Base-by-base conservation (phyloP, 2,888 invertebrate genomes). In the Lasiommata megera region DNA sequence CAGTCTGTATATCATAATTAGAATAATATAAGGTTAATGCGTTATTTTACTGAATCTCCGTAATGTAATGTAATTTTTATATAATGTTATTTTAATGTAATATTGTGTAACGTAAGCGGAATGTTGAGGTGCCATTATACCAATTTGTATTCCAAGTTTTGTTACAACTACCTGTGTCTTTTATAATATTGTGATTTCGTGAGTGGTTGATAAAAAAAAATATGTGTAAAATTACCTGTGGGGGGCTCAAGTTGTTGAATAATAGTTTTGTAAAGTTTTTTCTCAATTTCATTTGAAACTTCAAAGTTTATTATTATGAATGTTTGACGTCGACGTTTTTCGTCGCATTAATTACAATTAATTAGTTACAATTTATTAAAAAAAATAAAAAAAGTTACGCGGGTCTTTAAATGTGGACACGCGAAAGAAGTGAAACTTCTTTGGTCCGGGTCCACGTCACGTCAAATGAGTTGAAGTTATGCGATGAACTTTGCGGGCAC, bases 81-180 rank as follows among this genome's bases (percentile, higher is more conserved):
- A 84, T 80, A 76, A 80, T 75, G 71, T 81, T 84, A 81, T 84
- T 85, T 82, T 84, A 80, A 86, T 83, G 84, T 81, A 79, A 82
- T 82, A 79, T 71, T 61, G 31, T 61, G 80, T 73, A 82, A 80
- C 68, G 76, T 87, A 83, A 84, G 82, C 74, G 79, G 82, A 84
- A 80, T 75, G 84, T 84, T 80, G 84, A 84, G 88, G 89, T 90
- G 89, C 89, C 89, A 90, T 90, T 82, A 84, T 83, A 85, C 80
- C 81, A 77, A 76, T 84, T 82, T 83, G 77, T 87, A 84, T 80
- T 85, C 77, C 79, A 80, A 76, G 78, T 74, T 78, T 70, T 70
- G 65, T 77, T 79, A 74, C 70, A 67, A 63, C 69, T 77, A 76
- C 71, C 65, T 76, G 37, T 53, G 53, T 54, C 48, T 31, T 31